Conservation (phyloP, 1,140 invertebrate genomes). For the Zaprionus lachaisei region DNA sequence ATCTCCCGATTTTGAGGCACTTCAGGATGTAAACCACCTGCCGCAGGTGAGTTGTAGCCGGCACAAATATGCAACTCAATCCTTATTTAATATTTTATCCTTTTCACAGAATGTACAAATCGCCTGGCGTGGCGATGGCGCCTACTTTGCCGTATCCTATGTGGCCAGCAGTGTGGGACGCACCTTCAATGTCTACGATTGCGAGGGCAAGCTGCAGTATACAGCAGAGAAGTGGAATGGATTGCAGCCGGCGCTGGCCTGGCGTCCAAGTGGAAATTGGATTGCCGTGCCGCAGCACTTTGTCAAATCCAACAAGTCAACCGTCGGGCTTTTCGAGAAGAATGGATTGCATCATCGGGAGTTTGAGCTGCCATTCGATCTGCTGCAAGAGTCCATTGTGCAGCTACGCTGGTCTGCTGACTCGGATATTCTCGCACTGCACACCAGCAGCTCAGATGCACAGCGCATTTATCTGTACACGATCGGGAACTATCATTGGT, state of each 20-base stretch:
- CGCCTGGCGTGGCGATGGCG: slow-evolving; percentile 94
- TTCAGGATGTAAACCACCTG: slow-evolving; percentile 63
- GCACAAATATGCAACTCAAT: neutral
- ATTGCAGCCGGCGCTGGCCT: slow-evolving; percentile 89
- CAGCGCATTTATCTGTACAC: slow-evolving; percentile 91
- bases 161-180: slow-evolving; percentile 85
- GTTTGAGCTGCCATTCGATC: slow-evolving; percentile 89
- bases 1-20: slow-evolving; percentile 54
- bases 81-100: neutral
- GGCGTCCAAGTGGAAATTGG: slow-evolving; percentile 92
- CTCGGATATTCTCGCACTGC: slow-evolving; percentile 90
- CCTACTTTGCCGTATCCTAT: slow-evolving; percentile 92
- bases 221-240: slow-evolving; percentile 90
- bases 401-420: slow-evolving; percentile 91
- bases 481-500: slow-evolving; percentile 95
- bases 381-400: slow-evolving; percentile 85
- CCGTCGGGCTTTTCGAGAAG: slow-evolving; percentile 95
- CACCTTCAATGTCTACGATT: slow-evolving; percentile 90
- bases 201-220: slow-evolving; percentile 89
- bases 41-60: slow-evolving; percentile 49
- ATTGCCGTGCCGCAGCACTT: slow-evolving; percentile 90
- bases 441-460: slow-evolving; percentile 84
- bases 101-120: slow-evolving; percentile 85
- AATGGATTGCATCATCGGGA: slow-evolving; percentile 96
- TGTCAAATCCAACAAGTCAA: slow-evolving; percentile 87